A percentile compares a stretch with the other conserved stretches of the same genome.
phyloP scores from a whole-genome alignment of 2,797 vertebrate species.

The Cryptoblepharus egeriae region DNA sequence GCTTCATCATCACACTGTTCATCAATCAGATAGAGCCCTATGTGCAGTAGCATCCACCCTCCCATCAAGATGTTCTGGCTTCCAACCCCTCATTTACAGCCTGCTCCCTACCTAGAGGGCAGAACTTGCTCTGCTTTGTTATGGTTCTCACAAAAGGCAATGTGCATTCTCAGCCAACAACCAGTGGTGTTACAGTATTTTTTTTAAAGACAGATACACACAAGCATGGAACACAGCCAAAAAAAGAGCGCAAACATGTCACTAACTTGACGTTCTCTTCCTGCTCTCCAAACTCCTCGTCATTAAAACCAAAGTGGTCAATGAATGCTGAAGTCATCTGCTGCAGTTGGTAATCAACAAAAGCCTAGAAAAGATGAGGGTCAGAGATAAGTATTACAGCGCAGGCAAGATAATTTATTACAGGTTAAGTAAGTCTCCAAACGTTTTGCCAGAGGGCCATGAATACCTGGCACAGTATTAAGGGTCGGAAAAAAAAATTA shows the following conservation, averaged over 20 bases:
- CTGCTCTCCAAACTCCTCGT: conserved; percentile 78
- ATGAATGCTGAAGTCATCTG: conserved; percentile 79
- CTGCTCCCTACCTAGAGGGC: background rate
- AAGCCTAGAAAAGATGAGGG: conserved; percentile 63
- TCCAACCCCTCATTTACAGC: background rate
- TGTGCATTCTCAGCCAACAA: background rate
- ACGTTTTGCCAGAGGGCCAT: too few species aligned
- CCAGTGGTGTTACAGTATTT: background rate
- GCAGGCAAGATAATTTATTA: background rate
- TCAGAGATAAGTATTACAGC: too few species aligned
- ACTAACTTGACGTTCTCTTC: conserved; percentile 79
- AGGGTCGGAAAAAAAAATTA: too few species aligned
- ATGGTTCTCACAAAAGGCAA: background rate
- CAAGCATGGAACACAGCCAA: background rate
- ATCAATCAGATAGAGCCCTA: background rate
- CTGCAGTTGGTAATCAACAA: conserved; percentile 78
- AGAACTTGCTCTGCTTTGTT: background rate
- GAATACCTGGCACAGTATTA: too few species aligned
- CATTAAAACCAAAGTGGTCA: conserved; percentile 78
- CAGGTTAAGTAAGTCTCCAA: background rate
- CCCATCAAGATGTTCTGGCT: background rate
- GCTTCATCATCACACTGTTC: background rate
- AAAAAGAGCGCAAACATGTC: background rate
- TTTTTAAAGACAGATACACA: background rate
- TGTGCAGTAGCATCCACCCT: background rate